Evolutionary conservation across 92 coral and sea anemone genomes (phyloP).

Genomic region (Palythoa caribaeorum): DNA sequence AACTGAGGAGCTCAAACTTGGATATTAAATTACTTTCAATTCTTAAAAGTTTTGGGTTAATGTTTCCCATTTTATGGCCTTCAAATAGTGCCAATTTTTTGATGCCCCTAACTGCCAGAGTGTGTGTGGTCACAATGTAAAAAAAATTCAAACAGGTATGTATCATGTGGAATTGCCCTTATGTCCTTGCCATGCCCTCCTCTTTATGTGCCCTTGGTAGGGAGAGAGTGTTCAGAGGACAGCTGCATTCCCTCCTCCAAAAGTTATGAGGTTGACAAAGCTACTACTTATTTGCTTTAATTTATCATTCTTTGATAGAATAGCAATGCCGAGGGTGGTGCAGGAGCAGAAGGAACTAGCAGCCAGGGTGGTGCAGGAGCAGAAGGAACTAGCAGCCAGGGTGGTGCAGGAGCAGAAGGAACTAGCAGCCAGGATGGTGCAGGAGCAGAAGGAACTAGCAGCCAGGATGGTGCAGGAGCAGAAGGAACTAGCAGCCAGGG

Average conservation of each 20-base stretch:
- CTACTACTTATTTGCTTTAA: background rate
- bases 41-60: background rate
- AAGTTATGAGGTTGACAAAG: background rate
- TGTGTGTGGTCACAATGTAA: slow-evolving; percentile 13
- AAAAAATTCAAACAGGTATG: background rate
- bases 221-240: background rate
- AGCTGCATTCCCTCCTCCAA: background rate
- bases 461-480: background rate
- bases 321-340: slow-evolving; percentile 3
- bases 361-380: background rate
- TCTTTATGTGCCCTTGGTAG: background rate
- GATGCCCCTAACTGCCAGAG: slow-evolving; percentile 9
- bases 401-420: background rate
- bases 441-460: background rate
- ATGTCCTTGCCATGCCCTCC: background rate
- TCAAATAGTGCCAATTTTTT: background rate
- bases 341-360: slow-evolving; percentile 10
- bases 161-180: background rate
- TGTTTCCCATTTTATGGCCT: background rate
- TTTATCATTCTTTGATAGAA: background rate
- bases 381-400: slow-evolving; percentile 16
- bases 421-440: background rate
- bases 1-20: slow-evolving; percentile 5
- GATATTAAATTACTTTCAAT: slow-evolving; percentile 1
- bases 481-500: slow-evolving; percentile 8